Percentiles rank a stretch among this genome's conserved stretches.
These are phyloP conservation scores for Phoenicopterus ruber DNA, from an alignment of 2,113 vertebrate genomes.

Conservation along the genomic window DNA sequence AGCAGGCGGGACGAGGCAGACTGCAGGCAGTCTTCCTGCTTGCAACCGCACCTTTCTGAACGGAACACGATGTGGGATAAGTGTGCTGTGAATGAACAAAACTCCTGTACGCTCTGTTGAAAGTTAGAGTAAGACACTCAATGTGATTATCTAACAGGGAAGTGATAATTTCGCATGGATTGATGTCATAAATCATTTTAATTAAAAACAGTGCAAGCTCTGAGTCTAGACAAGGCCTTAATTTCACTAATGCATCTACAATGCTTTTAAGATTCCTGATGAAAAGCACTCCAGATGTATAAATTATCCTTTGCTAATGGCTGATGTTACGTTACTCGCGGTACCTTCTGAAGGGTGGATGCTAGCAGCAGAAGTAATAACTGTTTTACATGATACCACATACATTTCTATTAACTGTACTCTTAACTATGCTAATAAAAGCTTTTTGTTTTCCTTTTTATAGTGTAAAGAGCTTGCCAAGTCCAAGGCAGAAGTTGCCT, in stretches of 20 bases:
- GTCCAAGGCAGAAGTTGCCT: conserved; percentile 81
- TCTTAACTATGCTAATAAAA: background rate
- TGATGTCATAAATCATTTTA: background rate
- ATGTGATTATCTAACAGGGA: background rate
- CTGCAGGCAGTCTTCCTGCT: background rate
- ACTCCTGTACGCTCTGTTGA: background rate
- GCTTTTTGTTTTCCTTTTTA: conserved; percentile 27
- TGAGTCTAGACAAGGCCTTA: background rate
- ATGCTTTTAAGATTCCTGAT: background rate
- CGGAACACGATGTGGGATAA: background rate
- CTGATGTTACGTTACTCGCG: background rate
- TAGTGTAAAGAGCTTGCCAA: conserved; percentile 82
- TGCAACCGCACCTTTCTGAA: background rate
- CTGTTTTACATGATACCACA: background rate
- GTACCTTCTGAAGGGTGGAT: background rate
- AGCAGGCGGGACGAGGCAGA: background rate
- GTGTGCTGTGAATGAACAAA: background rate
- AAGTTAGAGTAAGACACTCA: background rate
- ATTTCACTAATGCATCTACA: background rate
- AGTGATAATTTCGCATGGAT: background rate
- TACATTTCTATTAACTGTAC: background rate
- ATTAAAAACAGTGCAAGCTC: background rate
- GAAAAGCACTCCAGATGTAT: background rate
- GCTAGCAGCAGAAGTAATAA: background rate
- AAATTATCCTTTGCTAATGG: background rate